Conservation (phyloP, 2,113 vertebrate species). For the Pungitius pungitius region DNA sequence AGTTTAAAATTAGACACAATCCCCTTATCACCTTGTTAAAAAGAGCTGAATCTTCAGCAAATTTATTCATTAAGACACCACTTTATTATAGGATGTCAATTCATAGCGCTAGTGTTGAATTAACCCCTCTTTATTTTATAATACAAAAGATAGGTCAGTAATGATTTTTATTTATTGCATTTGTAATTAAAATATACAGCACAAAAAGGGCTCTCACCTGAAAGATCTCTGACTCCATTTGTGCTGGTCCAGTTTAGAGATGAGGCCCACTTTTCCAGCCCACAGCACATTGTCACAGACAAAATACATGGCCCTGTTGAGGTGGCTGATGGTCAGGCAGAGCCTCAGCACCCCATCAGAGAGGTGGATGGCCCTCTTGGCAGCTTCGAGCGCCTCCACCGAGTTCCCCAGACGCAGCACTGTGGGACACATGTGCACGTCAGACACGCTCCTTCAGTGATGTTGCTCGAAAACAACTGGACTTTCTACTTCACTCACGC, state of each 20-base stretch:
- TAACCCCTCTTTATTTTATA: not conserved
- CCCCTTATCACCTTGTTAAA: not conserved
- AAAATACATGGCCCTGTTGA: slow-evolving; percentile 92
- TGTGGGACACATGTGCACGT: slow-evolving; percentile 51
- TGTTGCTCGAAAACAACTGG: not conserved
- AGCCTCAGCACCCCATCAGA: slow-evolving; percentile 90
- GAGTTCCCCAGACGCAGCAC: slow-evolving; percentile 94
- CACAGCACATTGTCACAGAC: slow-evolving; percentile 95
- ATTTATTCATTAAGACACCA: not conserved
- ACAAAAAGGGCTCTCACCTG: slow-evolving; percentile 76
- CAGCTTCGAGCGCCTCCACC: slow-evolving; percentile 87
- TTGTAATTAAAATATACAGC: not conserved
- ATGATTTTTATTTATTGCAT: not conserved
- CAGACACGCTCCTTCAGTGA: not conserved
- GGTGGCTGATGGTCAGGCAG: slow-evolving; percentile 90
- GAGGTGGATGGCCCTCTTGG: slow-evolving; percentile 89
- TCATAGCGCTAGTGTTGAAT: not conserved
- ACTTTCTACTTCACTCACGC: slow-evolving; percentile 78
- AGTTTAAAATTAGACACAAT: not conserved
- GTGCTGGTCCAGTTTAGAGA: slow-evolving; percentile 82
- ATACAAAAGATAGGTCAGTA: not conserved
- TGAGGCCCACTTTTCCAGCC: slow-evolving; percentile 85
- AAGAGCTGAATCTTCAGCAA: not conserved
- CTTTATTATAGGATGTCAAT: not conserved
- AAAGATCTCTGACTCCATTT: slow-evolving; percentile 94